Base-by-base conservation (phyloP, 2,113 vertebrate genomes). In the Nibea coibor region DNA sequence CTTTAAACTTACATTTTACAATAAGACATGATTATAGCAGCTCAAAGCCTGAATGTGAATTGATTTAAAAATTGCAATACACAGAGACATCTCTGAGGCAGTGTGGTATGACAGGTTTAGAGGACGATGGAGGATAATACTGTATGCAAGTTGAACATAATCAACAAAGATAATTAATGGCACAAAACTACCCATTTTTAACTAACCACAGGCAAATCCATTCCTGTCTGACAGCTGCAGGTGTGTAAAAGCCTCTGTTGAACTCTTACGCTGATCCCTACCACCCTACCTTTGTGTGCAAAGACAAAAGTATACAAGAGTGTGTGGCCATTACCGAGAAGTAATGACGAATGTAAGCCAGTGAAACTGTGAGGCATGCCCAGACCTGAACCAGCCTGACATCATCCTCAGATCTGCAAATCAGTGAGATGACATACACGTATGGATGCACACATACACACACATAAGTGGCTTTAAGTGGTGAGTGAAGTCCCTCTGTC, bases 401-500 rank as follows among this genome's bases (percentile, higher is more conserved):
- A 80, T 59, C 76, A 73, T 57, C 26, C 81, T 74, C 8, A 42
- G 50, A 65, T 76, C 47, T 61, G 35, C 59, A 58, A 68, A 78
- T 72, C 48, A 59, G 35, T 48, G 1, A 69, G 65, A 42, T 53
- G n/a, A 56, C 66, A 72, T 71, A 43, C 67, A 69, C n/a, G 4
- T 59, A 56, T 31, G n/a, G 43, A 68, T n/a, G 20, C 62, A 48
- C 80, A 69, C 75, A 61, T 5, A 48, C 39, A 47, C 69, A 75
- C 75, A 77, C 14, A 6, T 15, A 67, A 76, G 68, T 79, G 84
- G 43, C 77, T 86, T 74, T 85, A 82, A 86, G 88, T 83, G 79
- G 76, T 42, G 82, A 64, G 69, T 81, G 79, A 78, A 48, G 82
- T 85, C 80, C 64, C 61, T 69, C 72, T 79, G 85, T 87, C 86